Evolutionary conservation across 30 jellyfish, hydroid and myxozoan genomes (phyloP), one percentile per base, ranked within the genome.

Genomic region (Nemopilema nomurai): DNA sequence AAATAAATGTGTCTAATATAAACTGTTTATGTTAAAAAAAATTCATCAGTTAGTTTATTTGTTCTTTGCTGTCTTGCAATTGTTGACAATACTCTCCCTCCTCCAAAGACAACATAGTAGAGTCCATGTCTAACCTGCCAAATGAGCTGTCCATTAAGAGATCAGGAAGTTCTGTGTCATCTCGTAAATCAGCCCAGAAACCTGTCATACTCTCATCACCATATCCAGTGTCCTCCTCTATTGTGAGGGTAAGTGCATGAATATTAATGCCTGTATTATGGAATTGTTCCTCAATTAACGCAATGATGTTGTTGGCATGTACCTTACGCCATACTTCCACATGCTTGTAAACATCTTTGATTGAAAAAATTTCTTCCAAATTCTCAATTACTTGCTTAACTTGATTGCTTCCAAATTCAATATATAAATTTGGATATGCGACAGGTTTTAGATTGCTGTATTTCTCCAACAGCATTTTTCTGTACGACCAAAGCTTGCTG

Each of bases 371-470:
- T 6, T 41, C 9, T 13, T 3, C 13, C 6, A 6, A 41, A 6
- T 41, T 7, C 16, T 18, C 51, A 0, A 21, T 69, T 16, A 69
- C 1, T 27, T 69, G 80, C 18, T 69, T 18, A 17, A 69, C 41
- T 50, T 69, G 80, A 50, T 21, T 21, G 27, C 16, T 69, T 4
- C 80, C 51, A 69, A 69, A 29, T 50, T 69, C 80, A 69, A 69
- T 8, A n/a, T 23, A n/a, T 23, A 6, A 17, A 8, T 27, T 69
- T 16, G 80, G 51, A 27, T 25, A n/a, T 69, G 57, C 80, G 33
- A 51, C 84, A 51, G 71, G 84, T 41, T 41, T 41, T 41, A 41
- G 9, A 41, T 6, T 41, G n/a, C n/a, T n/a, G n/a, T n/a, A n/a
- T n/a, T n/a, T n/a, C n/a, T n/a, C n/a, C n/a, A n/a, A n/a, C n/a